Base-by-base conservation (phyloP, 2,113 vertebrate species). In the Fulmarus glacialis region DNA sequence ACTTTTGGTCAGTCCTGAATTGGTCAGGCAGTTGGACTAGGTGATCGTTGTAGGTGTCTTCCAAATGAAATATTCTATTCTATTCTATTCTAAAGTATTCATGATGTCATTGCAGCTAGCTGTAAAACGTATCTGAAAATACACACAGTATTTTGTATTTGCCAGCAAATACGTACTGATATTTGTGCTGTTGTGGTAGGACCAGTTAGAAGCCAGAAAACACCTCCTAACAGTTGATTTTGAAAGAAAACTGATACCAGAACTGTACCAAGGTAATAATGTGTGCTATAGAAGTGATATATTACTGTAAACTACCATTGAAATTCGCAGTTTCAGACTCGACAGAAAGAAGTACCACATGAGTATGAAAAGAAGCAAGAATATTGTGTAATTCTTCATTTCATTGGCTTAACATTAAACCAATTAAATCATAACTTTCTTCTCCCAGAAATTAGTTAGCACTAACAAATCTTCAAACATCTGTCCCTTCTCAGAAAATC, bases 251-350 rank as follows among this genome's bases (percentile, higher is more conserved):
- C 2, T 2, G 13, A n/a, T 34, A 66, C 48, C 23, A 45, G 52
- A 96, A 47, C 10, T 32, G 4, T 53, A 63, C 15, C 32, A n/a
- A 72, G 47, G 11, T n/a, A 42, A 52, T 24, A 68, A 42, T 7
- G 0, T 38, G 5, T 55, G 8, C 12, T 40, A 4, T 9, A 63
- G 17, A 88, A 36, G 1, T 20, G 10, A 43, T 6, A 11, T 6
- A 21, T 59, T 79, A 32, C 23, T 56, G 7, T 64, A 67, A 82
- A 43, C 7, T 68, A 32, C 8, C 30, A 64, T 4, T 40, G 26
- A 62, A 32, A 75, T 48, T 71, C 11, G 10, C 15, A 66, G 23
- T 3, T 66, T 74, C 42, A 89, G 30, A 58, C 10, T 64, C 62
- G 9, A 68, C 3, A 62, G 23, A 19, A 71, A 52, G 29, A 55